phyloP scores from a whole-genome alignment of 2,888 invertebrate species.

The Drosophila algonquin region DNA sequence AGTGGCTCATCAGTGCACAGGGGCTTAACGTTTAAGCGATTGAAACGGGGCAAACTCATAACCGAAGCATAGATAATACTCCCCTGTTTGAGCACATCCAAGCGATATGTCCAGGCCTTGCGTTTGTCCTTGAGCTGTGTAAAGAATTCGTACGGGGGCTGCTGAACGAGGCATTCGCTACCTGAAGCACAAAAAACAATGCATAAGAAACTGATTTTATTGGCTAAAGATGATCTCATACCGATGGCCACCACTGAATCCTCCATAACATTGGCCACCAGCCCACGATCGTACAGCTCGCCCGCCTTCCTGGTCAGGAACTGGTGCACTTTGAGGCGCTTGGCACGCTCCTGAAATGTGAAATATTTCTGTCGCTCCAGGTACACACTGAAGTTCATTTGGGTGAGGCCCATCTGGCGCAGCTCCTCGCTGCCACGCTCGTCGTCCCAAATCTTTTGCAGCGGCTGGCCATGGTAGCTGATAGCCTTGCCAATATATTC shows the following conservation, averaged over 20 bases:
- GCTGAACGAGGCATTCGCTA: slow-evolving; percentile 73
- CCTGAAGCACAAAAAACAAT: slow-evolving; percentile 4
- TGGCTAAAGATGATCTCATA: slow-evolving; percentile 21
- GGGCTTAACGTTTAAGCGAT: slow-evolving; percentile 86
- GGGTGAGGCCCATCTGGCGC: slow-evolving; percentile 86
- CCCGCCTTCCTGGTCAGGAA: slow-evolving; percentile 94
- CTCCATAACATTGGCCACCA: slow-evolving; percentile 82
- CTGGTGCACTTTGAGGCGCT: slow-evolving; percentile 92
- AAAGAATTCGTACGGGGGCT: slow-evolving; percentile 95
- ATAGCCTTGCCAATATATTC: slow-evolving; percentile 87
- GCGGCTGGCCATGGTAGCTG: slow-evolving; percentile 93
- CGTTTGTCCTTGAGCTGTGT: slow-evolving; percentile 87
- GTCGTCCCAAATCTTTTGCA: slow-evolving; percentile 94
- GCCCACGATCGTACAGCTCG: slow-evolving; percentile 88
- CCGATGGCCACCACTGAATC: slow-evolving; percentile 58
- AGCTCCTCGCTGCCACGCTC: slow-evolving; percentile 92
- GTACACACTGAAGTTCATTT: slow-evolving; percentile 90
- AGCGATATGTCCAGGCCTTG: slow-evolving; percentile 91
- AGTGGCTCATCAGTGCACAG: slow-evolving; percentile 92
- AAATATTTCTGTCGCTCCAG: slow-evolving; percentile 91
- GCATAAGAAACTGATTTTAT: too few species aligned
- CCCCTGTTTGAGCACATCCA: slow-evolving; percentile 89
- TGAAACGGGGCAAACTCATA: slow-evolving; percentile 85
- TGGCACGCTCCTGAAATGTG: slow-evolving; percentile 92
- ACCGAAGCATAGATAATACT: slow-evolving; percentile 92